Base-by-base conservation (phyloP, 2,888 invertebrate genomes). In the Aromia moschata region DNA sequence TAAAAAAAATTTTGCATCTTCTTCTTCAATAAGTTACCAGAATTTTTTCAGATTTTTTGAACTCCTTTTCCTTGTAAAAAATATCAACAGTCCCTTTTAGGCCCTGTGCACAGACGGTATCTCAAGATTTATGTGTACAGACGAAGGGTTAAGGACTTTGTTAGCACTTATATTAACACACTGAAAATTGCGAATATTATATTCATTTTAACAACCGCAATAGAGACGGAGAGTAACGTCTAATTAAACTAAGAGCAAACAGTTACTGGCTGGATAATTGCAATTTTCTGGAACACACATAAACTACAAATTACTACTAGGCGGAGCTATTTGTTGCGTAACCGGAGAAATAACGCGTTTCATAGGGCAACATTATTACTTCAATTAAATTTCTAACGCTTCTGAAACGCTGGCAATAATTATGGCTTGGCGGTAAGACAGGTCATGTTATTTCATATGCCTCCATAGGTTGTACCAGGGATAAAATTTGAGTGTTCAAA, bases 331-430 rank as follows among this genome's bases (percentile, higher is more conserved):
- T 33, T 10, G 33, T 33, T 33, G 33, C 11, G 33, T 11, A 33
- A 33, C 33, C n/a, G 11, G 33, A 33, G 33, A 33, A 33, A 33
- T 33, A n/a, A 11, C 33, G 7, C 33, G 10, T 33, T 33, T 33
- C 33, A 33, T 33, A 33, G 33, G 33, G 11, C 3, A 33, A 11
- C 33, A 10, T 33, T 33, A 33, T 33, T 33, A 11, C 33, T 11
- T n/a, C 33, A 33, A 33, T 33, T n/a, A 33, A 33, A 33, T 11
- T 33, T 33, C 33, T 11, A 33, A 33, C 33, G 33, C 33, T 33
- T 10, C 33, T 33, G 11, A 33, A 33, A 33, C n/a, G 33, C 33
- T n/a, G 33, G 33, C n/a, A 33, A 10, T 33, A 33, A 10, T 33
- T 33, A 33, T 33, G 25, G 25, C 7, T 25, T 7, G 4, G 25